Percentiles rank a stretch among this genome's conserved stretches.
phyloP scores from a whole-genome alignment of 2,113 vertebrate genomes.

The Archilochus colubris region DNA sequence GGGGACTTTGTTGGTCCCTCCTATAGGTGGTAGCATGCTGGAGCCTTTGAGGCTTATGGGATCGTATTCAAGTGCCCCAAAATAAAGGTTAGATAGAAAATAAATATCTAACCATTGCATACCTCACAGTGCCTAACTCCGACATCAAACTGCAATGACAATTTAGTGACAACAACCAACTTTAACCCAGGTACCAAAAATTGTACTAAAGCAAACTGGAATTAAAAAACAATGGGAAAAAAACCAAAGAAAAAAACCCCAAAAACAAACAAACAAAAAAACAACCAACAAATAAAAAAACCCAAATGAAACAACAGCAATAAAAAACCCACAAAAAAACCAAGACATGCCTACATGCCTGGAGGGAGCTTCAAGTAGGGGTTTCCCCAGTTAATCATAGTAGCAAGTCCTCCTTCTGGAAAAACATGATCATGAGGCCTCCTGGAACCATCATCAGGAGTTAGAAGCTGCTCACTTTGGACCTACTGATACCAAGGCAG shows the following conservation, averaged over 20 bases:
- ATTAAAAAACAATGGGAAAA: background rate
- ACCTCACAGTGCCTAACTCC: background rate
- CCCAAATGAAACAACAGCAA: background rate
- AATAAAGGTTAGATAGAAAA: background rate
- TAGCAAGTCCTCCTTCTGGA: background rate
- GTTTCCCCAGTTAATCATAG: background rate
- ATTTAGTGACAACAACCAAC: background rate
- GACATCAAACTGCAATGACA: background rate
- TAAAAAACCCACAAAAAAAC: no score
- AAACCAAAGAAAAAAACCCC: no score
- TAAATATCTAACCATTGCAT: background rate
- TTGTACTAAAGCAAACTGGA: background rate
- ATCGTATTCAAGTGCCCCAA: background rate
- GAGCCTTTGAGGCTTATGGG: background rate
- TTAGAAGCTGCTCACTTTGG: background rate
- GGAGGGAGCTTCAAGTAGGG: background rate
- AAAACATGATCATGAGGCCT: background rate
- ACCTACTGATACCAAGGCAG: background rate
- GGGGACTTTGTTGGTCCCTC: background rate
- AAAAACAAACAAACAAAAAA: no score
- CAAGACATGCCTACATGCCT: background rate
- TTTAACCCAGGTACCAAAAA: background rate
- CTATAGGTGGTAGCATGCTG: background rate
- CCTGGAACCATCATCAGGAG: background rate
- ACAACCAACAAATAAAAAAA: background rate